Base-by-base conservation (phyloP, 2,888 invertebrate species). In the Lamproptera curius region DNA sequence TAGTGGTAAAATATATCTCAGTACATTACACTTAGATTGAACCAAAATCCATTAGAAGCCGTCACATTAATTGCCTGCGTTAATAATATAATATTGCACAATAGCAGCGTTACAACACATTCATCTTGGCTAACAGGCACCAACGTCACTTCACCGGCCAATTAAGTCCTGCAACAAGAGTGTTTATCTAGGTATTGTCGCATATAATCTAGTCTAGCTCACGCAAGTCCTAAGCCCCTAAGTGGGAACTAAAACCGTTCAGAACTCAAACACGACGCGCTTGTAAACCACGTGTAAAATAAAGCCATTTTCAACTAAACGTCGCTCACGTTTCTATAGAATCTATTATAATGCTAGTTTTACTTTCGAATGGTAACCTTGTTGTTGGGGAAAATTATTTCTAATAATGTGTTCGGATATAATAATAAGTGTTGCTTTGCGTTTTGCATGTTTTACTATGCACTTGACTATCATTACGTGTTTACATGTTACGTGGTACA, bases 201-300 rank as follows among this genome's bases (percentile, higher is more conserved):
- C 16, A 1, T 5, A 28, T 16, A 16, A 16, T 40, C 28, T 28
- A 40, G 28, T 8, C 4, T n/a, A 31, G 14, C n/a, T 31, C 40
- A 40, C 16, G 40, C 13, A 31, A 40, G 2, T 16, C 16, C n/a
- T n/a, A n/a, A 11, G 28, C 13, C 31, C 13, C 16, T n/a, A n/a
- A 28, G 16, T 16, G 28, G 11, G 40, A 40, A 16, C 31, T 31
- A 31, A 40, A 31, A 28, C 11, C 28, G 16, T 31, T n/a, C 16
- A 11, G 6, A n/a, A 39, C 14, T 16, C 28, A 10, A 31, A 31
- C 31, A 31, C 13, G 11, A 11, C 16, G 28, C 11, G 40, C 16
- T 31, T 40, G 40, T 40, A 28, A 28, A 40, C n/a, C 31, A 16
- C 28, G 40, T 15, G 28, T 28, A 28, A 11, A 40, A 40, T 40